Evolutionary conservation across 2,113 vertebrate species (phyloP).

Genomic region (Piaya cayana): DNA sequence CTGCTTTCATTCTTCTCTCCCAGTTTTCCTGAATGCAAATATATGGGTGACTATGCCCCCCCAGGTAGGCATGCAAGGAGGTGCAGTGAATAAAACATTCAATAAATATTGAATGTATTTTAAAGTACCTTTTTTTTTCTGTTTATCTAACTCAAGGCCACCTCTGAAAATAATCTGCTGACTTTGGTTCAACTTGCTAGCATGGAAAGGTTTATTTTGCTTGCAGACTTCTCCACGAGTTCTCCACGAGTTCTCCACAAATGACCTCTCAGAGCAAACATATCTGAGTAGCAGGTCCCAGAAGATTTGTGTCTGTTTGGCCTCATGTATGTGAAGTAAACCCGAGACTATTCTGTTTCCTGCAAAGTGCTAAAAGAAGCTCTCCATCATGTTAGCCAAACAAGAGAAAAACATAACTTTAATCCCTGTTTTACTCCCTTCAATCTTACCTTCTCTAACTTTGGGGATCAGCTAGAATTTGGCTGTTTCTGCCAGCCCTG

Average conservation of each 20-base stretch:
- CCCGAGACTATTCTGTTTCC: background rate
- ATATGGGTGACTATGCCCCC: background rate
- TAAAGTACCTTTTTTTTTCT: background rate
- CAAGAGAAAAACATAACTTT: background rate
- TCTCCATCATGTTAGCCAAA: background rate
- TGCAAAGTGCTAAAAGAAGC: background rate
- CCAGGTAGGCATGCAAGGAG: background rate
- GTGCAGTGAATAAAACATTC: background rate
- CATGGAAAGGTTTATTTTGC: background rate
- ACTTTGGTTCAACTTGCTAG: background rate
- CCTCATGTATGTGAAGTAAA: background rate
- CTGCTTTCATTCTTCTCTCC: background rate
- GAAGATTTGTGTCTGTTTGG: background rate
- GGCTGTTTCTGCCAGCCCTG: background rate
- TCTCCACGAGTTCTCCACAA: background rate
- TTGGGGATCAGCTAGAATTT: background rate
- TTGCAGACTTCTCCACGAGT: background rate
- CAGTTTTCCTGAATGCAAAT: background rate
- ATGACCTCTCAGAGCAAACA: background rate
- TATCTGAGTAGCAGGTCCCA: background rate
- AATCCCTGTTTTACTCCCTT: background rate
- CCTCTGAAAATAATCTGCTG: background rate
- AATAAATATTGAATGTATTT: too few species aligned
- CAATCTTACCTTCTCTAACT: background rate
- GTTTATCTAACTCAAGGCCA: background rate